phyloP scores from a whole-genome alignment of 1,140 invertebrate genomes.

The Zeugodacus cucurbitae region DNA sequence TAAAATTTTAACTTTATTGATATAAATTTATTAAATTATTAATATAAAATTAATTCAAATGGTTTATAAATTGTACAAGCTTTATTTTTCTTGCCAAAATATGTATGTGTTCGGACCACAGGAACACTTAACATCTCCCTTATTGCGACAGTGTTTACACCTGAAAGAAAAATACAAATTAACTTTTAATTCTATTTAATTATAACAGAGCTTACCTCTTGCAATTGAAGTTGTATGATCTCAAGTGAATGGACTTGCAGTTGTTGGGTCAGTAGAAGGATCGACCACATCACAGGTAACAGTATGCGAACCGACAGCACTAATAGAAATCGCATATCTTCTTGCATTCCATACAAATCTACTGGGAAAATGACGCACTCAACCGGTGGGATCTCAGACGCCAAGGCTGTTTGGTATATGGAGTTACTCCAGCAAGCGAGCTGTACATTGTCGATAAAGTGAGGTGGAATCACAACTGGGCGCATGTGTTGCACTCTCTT shows the following conservation, averaged over 20 bases:
- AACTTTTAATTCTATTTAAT: too few relatives aligned
- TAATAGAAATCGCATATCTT: slow-evolving; percentile 54
- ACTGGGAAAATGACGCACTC: slow-evolving; percentile 53
- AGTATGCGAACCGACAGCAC: neutral
- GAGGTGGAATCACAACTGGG: slow-evolving; percentile 55
- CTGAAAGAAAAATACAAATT: slow-evolving; percentile 50
- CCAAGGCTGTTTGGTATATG: too few relatives aligned
- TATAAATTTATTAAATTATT: too few relatives aligned
- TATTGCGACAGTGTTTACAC: slow-evolving; percentile 53
- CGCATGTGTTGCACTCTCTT: slow-evolving; percentile 52
- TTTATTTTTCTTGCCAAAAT: slow-evolving; percentile 44
- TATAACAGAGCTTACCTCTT: neutral
- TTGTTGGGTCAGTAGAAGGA: too few relatives aligned
- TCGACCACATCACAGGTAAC: slow-evolving; percentile 55
- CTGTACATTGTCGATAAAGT: slow-evolving; percentile 54
- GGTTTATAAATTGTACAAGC: too few relatives aligned
- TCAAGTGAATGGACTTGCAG: too few relatives aligned
- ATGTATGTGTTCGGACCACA: slow-evolving; percentile 51
- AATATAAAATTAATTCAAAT: too few relatives aligned
- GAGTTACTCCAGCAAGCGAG: too few relatives aligned
- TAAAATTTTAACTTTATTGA: too few relatives aligned
- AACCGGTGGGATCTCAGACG: too few relatives aligned
- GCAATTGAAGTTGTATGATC: too few relatives aligned
- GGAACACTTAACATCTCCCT: slow-evolving; percentile 47
- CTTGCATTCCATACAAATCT: slow-evolving; percentile 54